phyloP scores from a whole-genome alignment of 2,888 invertebrate genomes.

The Nezara viridula region DNA sequence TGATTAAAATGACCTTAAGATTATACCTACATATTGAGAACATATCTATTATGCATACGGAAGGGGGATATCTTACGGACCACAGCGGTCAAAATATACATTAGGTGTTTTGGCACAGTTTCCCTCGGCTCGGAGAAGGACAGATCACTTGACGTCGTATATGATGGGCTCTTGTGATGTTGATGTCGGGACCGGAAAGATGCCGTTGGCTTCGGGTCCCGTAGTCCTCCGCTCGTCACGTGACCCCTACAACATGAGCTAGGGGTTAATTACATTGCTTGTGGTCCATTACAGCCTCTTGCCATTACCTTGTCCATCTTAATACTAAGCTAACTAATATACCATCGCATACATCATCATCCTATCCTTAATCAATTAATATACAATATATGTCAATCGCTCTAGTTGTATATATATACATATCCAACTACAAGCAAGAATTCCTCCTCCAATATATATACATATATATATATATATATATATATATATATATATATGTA shows the following conservation, averaged over 20 bases:
- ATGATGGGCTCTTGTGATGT: conserved; percentile 63
- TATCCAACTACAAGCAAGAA: neutral
- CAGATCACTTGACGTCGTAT: conserved; percentile 65
- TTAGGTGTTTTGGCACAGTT: conserved; percentile 33
- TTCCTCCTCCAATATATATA: neutral
- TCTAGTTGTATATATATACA: neutral
- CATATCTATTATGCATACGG: conserved; percentile 39
- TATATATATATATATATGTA: no score
- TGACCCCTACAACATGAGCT: conserved; percentile 58
- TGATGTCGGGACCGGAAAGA: conserved; percentile 63
- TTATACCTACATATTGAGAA: neutral
- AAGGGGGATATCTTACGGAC: conserved; percentile 38
- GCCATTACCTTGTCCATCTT: conserved; percentile 45
- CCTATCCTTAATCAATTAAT: conserved; percentile 47
- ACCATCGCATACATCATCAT: conserved; percentile 38
- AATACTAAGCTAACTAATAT: conserved; percentile 4
- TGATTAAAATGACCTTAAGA: neutral
- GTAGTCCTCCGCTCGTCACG: conserved; percentile 57
- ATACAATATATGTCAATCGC: conserved; percentile 36
- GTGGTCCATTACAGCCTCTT: conserved; percentile 35
- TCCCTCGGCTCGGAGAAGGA: neutral
- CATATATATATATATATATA: neutral
- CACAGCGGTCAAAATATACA: neutral
- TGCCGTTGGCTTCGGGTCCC: conserved; percentile 60
- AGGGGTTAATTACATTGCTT: conserved; percentile 54